phyloP scores from a whole-genome alignment of 2,888 invertebrate species.

The Thereva nobilitata region DNA sequence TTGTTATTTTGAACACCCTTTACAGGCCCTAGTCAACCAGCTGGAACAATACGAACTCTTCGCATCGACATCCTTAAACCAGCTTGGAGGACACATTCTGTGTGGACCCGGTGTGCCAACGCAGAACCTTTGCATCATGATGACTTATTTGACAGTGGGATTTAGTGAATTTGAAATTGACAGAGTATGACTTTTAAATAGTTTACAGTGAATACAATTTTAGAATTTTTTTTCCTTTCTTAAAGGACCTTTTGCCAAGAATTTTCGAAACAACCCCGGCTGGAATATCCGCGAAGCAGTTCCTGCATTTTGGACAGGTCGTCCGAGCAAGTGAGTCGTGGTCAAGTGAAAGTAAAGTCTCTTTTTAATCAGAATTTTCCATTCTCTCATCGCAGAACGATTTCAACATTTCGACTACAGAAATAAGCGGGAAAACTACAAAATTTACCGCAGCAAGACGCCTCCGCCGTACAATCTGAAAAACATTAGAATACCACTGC shows the following conservation, averaged over 20 bases:
- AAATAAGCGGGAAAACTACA: not conserved
- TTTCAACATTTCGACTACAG: conserved; percentile 22
- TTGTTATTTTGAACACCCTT: not conserved
- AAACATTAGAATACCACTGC: conserved; percentile 6
- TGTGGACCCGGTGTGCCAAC: conserved; percentile 1
- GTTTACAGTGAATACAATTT: not conserved
- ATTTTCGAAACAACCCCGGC: conserved; percentile 51
- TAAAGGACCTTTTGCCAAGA: conserved; percentile 29
- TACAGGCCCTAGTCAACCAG: not conserved
- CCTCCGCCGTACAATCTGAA: conserved; percentile 9
- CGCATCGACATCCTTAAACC: not conserved
- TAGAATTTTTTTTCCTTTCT: not conserved
- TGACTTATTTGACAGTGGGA: conserved; percentile 2
- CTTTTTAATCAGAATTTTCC: not conserved
- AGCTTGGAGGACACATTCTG: not conserved
- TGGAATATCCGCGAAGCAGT: conserved; percentile 50
- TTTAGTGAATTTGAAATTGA: conserved; percentile 13
- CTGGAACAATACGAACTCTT: conserved; percentile 10
- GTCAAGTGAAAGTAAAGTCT: not conserved
- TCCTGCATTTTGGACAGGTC: conserved; percentile 50
- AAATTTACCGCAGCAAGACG: not conserved
- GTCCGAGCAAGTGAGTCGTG: conserved; percentile 46
- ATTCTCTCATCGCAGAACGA: not conserved
- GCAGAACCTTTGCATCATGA: not conserved
- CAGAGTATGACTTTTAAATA: not conserved